Evolutionary conservation across 1,140 invertebrate genomes (phyloP).

Genomic region (Drosophila sechellia): DNA sequence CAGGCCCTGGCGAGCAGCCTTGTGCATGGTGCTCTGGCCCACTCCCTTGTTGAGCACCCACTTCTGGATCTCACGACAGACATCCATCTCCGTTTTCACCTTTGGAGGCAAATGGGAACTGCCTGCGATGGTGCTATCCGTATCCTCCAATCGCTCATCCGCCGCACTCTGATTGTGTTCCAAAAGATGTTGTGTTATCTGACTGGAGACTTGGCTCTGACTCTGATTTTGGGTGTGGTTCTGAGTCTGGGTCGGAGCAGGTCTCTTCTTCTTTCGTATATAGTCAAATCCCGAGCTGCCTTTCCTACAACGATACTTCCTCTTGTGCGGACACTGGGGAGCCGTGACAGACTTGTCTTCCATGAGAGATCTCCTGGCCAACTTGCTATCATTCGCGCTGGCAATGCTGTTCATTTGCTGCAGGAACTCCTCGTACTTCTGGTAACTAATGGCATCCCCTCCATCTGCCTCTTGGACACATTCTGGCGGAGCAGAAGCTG

Average conservation of each 20-base stretch:
- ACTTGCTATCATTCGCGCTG: slow-evolving; percentile 85
- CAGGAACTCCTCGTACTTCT: slow-evolving; percentile 80
- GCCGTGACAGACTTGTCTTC: slow-evolving; percentile 14
- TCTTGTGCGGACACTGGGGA: slow-evolving; percentile 82
- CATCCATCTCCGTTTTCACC: slow-evolving; percentile 87
- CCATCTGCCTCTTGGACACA: slow-evolving; percentile 48
- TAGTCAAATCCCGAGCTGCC: slow-evolving; percentile 93
- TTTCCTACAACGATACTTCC: slow-evolving; percentile 86
- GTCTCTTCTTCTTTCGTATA: slow-evolving; percentile 93
- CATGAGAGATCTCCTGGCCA: slow-evolving; percentile 31
- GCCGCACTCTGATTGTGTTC: slow-evolving; percentile 32
- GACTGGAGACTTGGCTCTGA: background rate
- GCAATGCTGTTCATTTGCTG: slow-evolving; percentile 81
- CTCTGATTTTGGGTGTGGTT: slow-evolving; percentile 7
- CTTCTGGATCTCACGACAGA: slow-evolving; percentile 93
- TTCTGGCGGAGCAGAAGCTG: slow-evolving; percentile 88
- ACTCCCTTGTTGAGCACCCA: slow-evolving; percentile 97
- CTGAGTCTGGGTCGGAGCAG: slow-evolving; percentile 49
- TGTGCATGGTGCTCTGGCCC: slow-evolving; percentile 95
- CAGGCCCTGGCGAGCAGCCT: slow-evolving; percentile 94
- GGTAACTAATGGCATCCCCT: slow-evolving; percentile 67
- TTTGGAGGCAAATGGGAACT: slow-evolving; percentile 75
- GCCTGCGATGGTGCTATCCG: slow-evolving; percentile 70
- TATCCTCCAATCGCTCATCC: slow-evolving; percentile 64
- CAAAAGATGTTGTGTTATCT: slow-evolving; percentile 3